Evolutionary conservation across 2,113 vertebrate species (phyloP).

Genomic region (Axis porcinus): DNA sequence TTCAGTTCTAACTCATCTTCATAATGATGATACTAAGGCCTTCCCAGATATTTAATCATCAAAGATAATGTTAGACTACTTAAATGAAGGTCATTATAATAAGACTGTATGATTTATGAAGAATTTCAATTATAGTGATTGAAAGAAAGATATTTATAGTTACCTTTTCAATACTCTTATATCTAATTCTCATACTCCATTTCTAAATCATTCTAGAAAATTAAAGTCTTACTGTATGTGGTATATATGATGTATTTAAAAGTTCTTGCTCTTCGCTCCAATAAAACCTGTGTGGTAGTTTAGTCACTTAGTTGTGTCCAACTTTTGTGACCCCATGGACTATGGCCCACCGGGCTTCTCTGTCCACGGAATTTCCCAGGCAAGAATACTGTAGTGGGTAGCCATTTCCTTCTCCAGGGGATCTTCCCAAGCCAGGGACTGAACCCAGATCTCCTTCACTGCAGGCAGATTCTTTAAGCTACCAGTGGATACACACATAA

Average conservation of each 20-base stretch:
- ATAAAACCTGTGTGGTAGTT: background rate
- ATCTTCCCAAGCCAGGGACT: background rate
- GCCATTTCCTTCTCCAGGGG: background rate
- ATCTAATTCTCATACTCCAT: background rate
- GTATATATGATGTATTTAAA: background rate
- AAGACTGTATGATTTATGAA: background rate
- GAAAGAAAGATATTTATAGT: background rate
- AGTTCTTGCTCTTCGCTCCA: background rate
- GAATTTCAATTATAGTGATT: background rate
- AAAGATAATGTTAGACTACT: background rate
- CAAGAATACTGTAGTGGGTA: background rate
- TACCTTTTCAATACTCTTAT: background rate
- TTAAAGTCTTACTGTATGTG: background rate
- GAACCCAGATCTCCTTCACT: background rate
- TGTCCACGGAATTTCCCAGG: background rate
- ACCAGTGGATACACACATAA: background rate
- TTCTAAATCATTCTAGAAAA: constrained; percentile 1
- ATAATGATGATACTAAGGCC: background rate
- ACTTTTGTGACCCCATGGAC: background rate
- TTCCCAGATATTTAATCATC: background rate
- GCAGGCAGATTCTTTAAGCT: background rate
- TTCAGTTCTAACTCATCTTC: background rate
- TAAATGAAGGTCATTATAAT: background rate
- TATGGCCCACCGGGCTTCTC: background rate
- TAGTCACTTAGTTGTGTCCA: background rate